Evolutionary conservation across 2,113 vertebrate genomes (phyloP), one percentile per base, ranked within the genome.

Genomic region (Tyrannus savana): DNA sequence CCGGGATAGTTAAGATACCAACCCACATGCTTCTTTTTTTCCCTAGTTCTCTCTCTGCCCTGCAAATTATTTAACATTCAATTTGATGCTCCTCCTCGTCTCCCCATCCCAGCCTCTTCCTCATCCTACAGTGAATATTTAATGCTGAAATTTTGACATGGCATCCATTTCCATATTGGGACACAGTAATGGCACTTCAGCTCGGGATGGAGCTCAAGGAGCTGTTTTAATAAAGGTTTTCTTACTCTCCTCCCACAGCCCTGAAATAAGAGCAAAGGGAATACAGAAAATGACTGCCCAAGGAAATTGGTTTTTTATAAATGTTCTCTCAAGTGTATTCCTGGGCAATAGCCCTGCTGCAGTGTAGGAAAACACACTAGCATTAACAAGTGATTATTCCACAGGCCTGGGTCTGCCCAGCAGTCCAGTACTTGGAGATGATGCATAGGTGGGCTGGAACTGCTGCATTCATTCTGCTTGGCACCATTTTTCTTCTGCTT

Each of bases 291-390:
- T 73, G 68, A 94, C 79, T 88, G 37, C 67, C 78, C 59, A 84
- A 79, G 87, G 84, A 86, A 96, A 89, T 93, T 90, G 89, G 1
- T 94, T 95, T 95, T 95, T 96, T 90, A 89, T 93, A 93, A 90
- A 81, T 91, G 87, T 87, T 87, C 92, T 86, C 59, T 93, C 56
- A 55, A 41, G 49, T 94, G 93, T 91, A 87, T 96, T 96, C 90
- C 81, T 84, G 72, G 68, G 88, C 13, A 1, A 49, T 74, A 81
- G 94, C 86, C 86, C 47, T 77, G 75, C 83, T 87, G 53, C 77
- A 67, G 81, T 49, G 4, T 58, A 93, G 94, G 86, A 89, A 89
- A 96, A 64, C 69, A 60, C 27, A 37, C 35, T 24, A 4, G 77
- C 39, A 60, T 89, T 93, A 91, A 41, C 60, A 35, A 41, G 83